These are phyloP conservation scores for Ennomos erosarius DNA, from an alignment of 2,888 invertebrate species.

Conservation along the genomic window DNA sequence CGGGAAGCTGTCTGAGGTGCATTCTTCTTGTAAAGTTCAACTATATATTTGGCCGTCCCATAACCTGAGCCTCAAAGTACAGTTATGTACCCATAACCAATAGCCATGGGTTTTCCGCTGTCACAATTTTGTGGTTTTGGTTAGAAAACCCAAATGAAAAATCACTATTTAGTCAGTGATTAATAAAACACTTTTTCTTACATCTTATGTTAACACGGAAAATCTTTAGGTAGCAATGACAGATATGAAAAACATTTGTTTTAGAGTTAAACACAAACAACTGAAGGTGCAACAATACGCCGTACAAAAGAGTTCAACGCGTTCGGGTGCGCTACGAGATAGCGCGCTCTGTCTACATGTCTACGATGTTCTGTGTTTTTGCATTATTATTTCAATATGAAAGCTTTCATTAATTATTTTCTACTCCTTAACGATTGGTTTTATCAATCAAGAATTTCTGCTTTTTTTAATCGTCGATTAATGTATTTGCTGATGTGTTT, in stretches of 20 bases:
- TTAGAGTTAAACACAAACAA: conserved; percentile 15
- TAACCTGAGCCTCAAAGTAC: conserved; percentile 60
- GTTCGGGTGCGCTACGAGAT: conserved; percentile 37
- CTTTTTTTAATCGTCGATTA: conserved; percentile 3
- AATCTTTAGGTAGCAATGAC: background rate
- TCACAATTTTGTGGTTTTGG: conserved; percentile 22
- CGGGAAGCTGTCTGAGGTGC: conserved; percentile 80
- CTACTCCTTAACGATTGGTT: conserved; percentile 17
- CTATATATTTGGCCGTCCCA: conserved; percentile 80
- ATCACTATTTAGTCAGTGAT: conserved; percentile 1
- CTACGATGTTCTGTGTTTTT: conserved; percentile 21
- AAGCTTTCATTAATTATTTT: conserved; percentile 20
- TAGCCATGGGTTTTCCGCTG: conserved; percentile 41
- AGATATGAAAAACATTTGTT: conserved; percentile 6
- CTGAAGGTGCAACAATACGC: conserved; percentile 12
- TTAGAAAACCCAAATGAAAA: conserved; percentile 10
- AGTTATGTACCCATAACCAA: conserved; percentile 66
- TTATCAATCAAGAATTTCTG: conserved; percentile 1
- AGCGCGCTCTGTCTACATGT: conserved; percentile 18
- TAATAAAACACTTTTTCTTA: conserved; percentile 1
- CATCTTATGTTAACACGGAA: background rate
- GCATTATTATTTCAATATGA: conserved; percentile 23
- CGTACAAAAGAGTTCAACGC: conserved; percentile 77
- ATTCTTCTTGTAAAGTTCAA: conserved; percentile 84
- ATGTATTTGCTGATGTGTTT: background rate